Evolutionary conservation across 2,888 invertebrate species (phyloP).

Genomic region (Mellilla xanthometata): DNA sequence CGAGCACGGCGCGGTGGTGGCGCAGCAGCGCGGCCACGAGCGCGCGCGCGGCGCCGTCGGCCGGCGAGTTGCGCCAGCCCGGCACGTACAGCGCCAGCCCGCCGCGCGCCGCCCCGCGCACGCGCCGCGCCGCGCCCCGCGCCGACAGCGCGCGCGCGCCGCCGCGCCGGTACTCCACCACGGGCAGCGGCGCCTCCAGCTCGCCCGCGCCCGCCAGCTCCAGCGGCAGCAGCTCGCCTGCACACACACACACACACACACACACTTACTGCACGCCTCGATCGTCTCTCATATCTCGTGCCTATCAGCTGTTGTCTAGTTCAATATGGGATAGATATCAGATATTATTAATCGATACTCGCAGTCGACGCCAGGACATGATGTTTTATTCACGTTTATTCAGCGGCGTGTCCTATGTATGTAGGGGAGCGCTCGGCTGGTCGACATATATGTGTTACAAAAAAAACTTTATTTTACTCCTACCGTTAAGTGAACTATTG

Average conservation of each 20-base stretch:
- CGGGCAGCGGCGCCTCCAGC: slow-evolving; percentile 43
- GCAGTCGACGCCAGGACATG: no score
- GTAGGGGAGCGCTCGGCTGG: no score
- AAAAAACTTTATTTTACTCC: no score
- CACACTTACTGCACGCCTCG: background rate
- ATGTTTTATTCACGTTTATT: no score
- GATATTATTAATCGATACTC: no score
- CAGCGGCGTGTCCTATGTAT: no score
- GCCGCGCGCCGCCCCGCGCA: slow-evolving; percentile 24
- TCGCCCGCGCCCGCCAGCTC: slow-evolving; percentile 46
- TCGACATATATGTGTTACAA: no score
- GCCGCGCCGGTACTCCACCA: slow-evolving; percentile 45
- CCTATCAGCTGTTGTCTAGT: no score
- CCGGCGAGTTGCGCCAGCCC: slow-evolving; percentile 71
- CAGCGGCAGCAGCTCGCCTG: slow-evolving; percentile 65
- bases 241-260: background rate
- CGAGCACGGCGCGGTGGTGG: slow-evolving; percentile 48
- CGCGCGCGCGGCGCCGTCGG: slow-evolving; percentile 57
- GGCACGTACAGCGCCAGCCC: slow-evolving; percentile 60
- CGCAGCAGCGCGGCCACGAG: slow-evolving; percentile 53
- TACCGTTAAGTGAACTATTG: no score
- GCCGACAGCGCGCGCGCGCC: slow-evolving; percentile 18
- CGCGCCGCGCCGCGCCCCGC: slow-evolving; percentile 37
- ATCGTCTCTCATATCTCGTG: no score
- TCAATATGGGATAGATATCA: no score